Evolutionary conservation across 2,888 invertebrate genomes (phyloP), one percentile per base, ranked within the genome.

Genomic region (Dioctria rufipes): DNA sequence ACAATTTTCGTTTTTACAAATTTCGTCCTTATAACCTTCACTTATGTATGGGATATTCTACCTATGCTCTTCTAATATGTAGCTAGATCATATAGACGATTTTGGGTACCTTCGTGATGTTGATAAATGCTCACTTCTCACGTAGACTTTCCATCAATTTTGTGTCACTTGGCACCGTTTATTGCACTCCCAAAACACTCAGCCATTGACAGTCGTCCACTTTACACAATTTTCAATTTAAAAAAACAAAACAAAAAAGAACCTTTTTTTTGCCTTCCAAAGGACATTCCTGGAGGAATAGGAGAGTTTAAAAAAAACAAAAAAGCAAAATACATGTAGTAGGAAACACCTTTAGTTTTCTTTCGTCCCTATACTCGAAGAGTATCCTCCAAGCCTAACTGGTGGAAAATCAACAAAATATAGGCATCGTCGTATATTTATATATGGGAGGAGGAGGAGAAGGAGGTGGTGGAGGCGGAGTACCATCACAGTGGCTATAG

Each of bases 81-180:
- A 25, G 25, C 25, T 25, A 2, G 25, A 46, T 3, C 54, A 54
- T 4, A 39, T 54, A 51, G 54, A 13, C 60, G 42, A 46, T 46
- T 46, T 9, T 9, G 9, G 49, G 6, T 46, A 6, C 9, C 49
- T 46, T 6, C 49, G 25, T 25, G 13, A 71, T 40, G 54, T 43
- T 39, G 39, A 58, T 60, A 5, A 60, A 42, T 40, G 73, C 43
- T 42, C 60, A 60, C n/a, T n/a, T 4, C 58, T 73, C 73, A 73
- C 73, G 73, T 73, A 73, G 42, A 73, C 42, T 42, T 58, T 6
- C 51, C 40, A 73, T 73, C 60, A n/a, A 73, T 60, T 73, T 73
- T 37, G 73, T 73, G 73, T 73, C 73, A 73, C 43, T 73, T 73
- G 73, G 42, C 60, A 58, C 25, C 39, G 73, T 58, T 37, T 60